Evolutionary conservation across 2,888 invertebrate species (phyloP).

Genomic region (Nomada fucata): DNA sequence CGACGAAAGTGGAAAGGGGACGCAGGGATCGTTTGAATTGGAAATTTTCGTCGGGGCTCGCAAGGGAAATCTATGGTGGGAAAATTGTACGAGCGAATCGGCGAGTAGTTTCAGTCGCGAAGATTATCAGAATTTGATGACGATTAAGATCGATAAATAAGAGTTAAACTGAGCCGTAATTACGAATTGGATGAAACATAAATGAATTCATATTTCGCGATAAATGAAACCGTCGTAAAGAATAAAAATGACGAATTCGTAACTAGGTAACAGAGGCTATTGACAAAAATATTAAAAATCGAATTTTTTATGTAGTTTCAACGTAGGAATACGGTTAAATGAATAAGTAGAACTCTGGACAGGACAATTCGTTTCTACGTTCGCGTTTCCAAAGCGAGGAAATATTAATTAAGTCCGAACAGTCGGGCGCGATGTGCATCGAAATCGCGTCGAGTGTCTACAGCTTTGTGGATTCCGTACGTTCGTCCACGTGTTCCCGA

Average conservation of each 20-base stretch:
- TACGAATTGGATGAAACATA: neutral
- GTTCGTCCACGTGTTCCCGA: neutral
- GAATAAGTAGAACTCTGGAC: neutral
- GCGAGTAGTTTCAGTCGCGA: neutral
- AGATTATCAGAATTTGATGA: too few species aligned
- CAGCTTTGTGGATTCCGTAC: neutral
- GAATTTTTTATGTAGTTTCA: too few species aligned
- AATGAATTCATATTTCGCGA: neutral
- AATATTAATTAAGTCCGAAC: conserved; percentile 7
- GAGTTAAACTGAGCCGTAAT: too few species aligned
- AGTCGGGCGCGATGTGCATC: neutral
- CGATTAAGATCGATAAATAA: too few species aligned
- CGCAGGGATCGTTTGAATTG: conserved; percentile 9
- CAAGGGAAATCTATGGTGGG: neutral
- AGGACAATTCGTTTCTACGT: neutral
- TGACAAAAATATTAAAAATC: too few species aligned
- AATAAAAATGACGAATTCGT: too few species aligned
- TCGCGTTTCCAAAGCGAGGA: neutral
- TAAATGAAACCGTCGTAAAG: neutral
- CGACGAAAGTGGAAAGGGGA: conserved; percentile 4
- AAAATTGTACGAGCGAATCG: neutral
- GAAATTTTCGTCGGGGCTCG: neutral
- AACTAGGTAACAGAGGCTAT: too few species aligned
- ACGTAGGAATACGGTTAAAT: neutral
- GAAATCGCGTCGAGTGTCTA: neutral